phyloP scores from a whole-genome alignment of 2,113 vertebrate species.

The Corvus moneduloides region DNA sequence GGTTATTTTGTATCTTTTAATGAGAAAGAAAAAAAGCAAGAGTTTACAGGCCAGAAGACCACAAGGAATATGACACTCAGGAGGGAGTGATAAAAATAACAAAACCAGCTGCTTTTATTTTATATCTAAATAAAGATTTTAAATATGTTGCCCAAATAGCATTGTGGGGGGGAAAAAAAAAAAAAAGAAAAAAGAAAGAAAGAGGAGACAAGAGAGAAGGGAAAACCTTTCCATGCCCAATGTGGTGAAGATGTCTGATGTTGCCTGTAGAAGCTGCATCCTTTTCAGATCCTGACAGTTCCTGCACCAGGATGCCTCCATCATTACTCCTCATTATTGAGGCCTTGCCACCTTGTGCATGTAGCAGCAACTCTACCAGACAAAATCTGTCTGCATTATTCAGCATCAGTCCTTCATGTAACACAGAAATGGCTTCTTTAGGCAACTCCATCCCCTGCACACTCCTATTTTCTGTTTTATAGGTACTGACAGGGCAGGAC shows the following conservation, averaged over 20 bases:
- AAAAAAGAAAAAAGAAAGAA: background rate
- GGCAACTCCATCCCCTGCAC: background rate
- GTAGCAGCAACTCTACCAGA: background rate
- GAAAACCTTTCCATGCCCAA: background rate
- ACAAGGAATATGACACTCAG: background rate
- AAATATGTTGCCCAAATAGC: background rate
- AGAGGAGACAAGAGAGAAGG: background rate
- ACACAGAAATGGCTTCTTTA: background rate
- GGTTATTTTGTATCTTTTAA: background rate
- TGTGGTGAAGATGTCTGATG: fast-evolving
- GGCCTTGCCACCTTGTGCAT: fast-evolving
- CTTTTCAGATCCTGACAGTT: background rate
- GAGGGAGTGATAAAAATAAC: background rate
- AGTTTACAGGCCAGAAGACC: background rate
- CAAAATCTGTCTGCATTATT: background rate
- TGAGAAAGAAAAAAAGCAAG: background rate
- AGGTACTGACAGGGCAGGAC: background rate
- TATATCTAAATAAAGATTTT: background rate
- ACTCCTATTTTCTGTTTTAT: background rate
- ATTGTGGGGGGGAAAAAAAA: too few relatives aligned
- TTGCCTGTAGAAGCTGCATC: background rate
- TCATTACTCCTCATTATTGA: background rate
- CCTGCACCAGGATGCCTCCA: background rate
- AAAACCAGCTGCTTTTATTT: background rate
- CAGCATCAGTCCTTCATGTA: background rate